Conservation (phyloP, 2,113 vertebrate species). For the Dunckerocampus dactyliophorus region DNA sequence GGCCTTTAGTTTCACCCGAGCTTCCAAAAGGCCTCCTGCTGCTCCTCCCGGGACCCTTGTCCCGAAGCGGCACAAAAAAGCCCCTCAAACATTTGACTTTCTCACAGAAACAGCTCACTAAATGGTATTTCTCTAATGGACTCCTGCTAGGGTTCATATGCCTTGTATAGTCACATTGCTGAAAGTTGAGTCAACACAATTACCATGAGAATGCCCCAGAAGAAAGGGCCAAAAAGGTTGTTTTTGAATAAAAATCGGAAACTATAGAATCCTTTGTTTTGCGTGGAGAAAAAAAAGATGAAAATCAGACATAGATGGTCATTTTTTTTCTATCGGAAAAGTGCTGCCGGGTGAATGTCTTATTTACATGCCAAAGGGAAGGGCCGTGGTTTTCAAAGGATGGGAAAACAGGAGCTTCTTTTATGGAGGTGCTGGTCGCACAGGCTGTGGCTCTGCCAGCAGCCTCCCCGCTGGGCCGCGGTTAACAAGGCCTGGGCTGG, state of each 20-base stretch:
- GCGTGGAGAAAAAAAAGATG: constrained; percentile 70
- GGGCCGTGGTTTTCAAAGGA: constrained; percentile 75
- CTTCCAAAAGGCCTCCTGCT: constrained; percentile 66
- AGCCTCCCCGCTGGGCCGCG: constrained; percentile 80
- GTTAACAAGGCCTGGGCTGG: constrained; percentile 86
- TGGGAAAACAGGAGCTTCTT: constrained; percentile 77
- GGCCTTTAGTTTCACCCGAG: constrained; percentile 62
- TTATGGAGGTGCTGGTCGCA: constrained; percentile 77
- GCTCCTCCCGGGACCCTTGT: constrained; percentile 62
- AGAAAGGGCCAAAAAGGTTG: constrained; percentile 68
- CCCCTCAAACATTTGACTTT: constrained; percentile 77
- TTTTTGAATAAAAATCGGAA: constrained; percentile 75
- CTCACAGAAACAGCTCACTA: constrained; percentile 80
- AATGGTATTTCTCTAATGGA: constrained; percentile 80
- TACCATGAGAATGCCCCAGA: constrained; percentile 76
- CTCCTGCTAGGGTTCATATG: constrained; percentile 80
- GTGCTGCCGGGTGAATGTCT: constrained; percentile 86
- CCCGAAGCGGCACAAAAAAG: constrained; percentile 63
- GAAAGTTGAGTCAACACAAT: constrained; percentile 82
- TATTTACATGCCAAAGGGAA: constrained; percentile 90
- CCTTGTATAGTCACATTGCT: constrained; percentile 74
- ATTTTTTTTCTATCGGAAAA: constrained; percentile 83
- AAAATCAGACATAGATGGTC: constrained; percentile 87
- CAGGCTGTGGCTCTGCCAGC: constrained; percentile 60
- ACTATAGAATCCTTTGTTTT: constrained; percentile 86